Evolutionary conservation across 2,888 invertebrate genomes (phyloP), one percentile per base, ranked within the genome.

Genomic region (Melolontha melolontha): DNA sequence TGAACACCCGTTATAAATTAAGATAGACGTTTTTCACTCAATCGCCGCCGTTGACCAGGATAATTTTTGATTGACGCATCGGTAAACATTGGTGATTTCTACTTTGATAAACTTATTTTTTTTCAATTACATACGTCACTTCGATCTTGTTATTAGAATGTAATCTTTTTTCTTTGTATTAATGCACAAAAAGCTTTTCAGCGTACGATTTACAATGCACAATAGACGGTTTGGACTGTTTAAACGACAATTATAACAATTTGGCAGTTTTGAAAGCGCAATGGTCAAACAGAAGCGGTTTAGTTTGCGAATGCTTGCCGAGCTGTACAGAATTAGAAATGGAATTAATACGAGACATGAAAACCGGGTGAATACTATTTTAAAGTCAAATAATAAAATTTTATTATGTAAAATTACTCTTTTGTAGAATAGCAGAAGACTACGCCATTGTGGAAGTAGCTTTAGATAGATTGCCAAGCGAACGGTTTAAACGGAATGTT

Each of bases 301-400:
- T 92, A 12, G 84, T 86, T 1, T 92, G 92, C 73, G 85, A 88
- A 76, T 92, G 92, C 74, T 78, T 91, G 65, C 91, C 91, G 0
- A 90, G 91, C 11, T 92, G 92, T 77, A 88, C 89, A 0, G 92
- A 92, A 80, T 87, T 89, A 7, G 92, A 92, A 74, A 86, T 91
- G 67, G 86, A 88, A 4, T 84, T 89, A 12, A 86, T 91, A 59
- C 87, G 87, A 74, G 88, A 89, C 70, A 83, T 84, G n/a, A 82
- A 83, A 71, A 79, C 73, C 34, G 77, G 81, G 85, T 82, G 75
- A 76, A 69, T 67, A 17, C 17, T 42, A 29, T 29, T 17, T 47
- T 50, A 39, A 16, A 16, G 50, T 47, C 41, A 34, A 14, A 16
- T 22, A 1, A 17, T 50, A 22, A 17, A 11, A 44, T 10, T 47